phyloP scores from a whole-genome alignment of 2,113 vertebrate species.

The Pseudorectes ferrugineus region DNA sequence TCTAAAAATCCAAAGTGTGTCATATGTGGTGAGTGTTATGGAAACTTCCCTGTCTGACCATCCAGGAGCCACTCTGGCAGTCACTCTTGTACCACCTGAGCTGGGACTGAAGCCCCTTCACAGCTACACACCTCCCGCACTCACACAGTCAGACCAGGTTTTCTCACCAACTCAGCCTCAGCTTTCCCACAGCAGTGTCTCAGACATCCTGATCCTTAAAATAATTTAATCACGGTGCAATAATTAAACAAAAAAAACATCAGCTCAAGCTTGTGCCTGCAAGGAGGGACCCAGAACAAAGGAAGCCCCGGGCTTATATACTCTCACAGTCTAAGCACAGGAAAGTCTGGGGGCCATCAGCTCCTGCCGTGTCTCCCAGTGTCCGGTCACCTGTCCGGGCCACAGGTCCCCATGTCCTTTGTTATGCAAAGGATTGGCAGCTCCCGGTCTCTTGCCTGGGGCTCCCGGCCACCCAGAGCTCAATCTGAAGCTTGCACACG shows the following conservation, averaged over 20 bases:
- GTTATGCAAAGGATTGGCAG: rapidly evolving
- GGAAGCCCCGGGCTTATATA: not conserved
- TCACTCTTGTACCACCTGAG: rapidly evolving
- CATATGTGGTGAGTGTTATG: not conserved
- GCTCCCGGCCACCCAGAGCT: not conserved
- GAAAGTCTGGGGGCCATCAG: rapidly evolving
- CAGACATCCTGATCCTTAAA: not conserved
- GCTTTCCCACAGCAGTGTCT: not conserved
- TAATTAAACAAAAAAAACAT: not conserved
- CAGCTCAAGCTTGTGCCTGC: not conserved
- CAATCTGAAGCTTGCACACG: rapidly evolving
- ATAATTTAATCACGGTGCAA: not conserved
- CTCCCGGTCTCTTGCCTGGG: rapidly evolving
- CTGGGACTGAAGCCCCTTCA: too few relatives aligned
- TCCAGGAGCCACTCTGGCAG: not conserved
- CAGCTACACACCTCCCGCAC: rapidly evolving
- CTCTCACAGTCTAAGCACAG: not conserved
- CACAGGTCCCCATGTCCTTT: not conserved
- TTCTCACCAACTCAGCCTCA: rapidly evolving
- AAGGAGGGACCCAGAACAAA: not conserved
- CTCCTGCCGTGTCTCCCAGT: not conserved
- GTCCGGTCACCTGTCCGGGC: rapidly evolving
- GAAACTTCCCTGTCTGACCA: not conserved
- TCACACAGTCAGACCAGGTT: not conserved
- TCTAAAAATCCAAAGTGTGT: not conserved